phyloP scores from a whole-genome alignment of 2,113 vertebrate species.

The Elaphurus davidianus region DNA sequence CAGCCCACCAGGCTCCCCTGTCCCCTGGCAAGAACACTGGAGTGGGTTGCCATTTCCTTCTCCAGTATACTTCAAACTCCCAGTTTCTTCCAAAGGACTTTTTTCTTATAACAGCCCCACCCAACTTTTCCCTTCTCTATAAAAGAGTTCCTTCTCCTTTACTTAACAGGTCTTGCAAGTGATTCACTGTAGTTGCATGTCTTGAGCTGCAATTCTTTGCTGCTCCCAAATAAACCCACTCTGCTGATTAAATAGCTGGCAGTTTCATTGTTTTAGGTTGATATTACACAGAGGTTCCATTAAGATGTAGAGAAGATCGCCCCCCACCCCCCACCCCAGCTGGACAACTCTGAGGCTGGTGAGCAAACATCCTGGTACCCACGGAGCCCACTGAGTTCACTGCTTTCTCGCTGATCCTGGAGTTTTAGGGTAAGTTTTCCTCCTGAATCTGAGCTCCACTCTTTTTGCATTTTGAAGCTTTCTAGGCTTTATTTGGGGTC shows the following conservation, averaged over 20 bases:
- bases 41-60: too few species aligned
- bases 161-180: background rate
- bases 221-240: background rate
- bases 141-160: background rate
- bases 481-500: background rate
- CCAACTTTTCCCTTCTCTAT: background rate
- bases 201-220: background rate
- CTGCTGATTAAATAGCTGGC: background rate
- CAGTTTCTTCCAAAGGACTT: background rate
- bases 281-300: background rate
- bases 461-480: background rate
- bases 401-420: background rate
- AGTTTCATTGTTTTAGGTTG: background rate
- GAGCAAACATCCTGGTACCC: background rate
- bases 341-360: background rate
- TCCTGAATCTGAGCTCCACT: background rate
- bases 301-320: too few species aligned
- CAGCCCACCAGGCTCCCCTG: too few species aligned
- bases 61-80: background rate
- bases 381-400: background rate
- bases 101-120: background rate
- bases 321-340: accelerated
- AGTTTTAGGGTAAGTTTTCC: background rate
- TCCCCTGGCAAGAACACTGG: too few species aligned
- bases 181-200: background rate